Evolutionary conservation across 2,797 vertebrate genomes (phyloP).

Genomic region (Sus cebifrons): DNA sequence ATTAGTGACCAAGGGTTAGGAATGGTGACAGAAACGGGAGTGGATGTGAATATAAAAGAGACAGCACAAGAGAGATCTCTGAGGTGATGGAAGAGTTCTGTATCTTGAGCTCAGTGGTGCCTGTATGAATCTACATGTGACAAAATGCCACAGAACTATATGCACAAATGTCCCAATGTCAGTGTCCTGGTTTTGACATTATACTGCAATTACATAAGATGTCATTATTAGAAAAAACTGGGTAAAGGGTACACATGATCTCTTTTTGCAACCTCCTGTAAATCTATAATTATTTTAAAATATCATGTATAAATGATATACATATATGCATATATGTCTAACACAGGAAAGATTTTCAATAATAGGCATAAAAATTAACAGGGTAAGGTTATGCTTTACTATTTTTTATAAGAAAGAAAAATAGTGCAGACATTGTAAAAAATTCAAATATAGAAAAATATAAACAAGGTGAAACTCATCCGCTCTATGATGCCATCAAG

Average conservation of each 20-base stretch:
- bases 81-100: neutral
- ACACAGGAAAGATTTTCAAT: neutral
- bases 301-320: neutral
- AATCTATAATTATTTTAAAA: conserved; percentile 35
- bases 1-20: neutral
- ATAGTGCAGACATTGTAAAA: conserved; percentile 28
- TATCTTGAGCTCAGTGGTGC: neutral
- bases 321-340: neutral
- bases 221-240: neutral
- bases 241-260: neutral
- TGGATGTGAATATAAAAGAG: neutral
- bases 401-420: neutral
- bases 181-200: neutral
- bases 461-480: neutral
- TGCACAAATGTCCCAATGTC: neutral
- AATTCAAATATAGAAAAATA: neutral
- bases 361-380: conserved; percentile 6
- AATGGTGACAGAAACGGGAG: neutral
- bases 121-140: neutral
- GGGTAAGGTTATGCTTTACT: neutral
- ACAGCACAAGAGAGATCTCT: neutral
- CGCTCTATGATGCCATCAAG: neutral
- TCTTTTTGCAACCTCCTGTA: neutral
- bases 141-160: neutral
- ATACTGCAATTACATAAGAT: neutral